Evolutionary conservation across 2,888 invertebrate genomes (phyloP).

Genomic region (Cantharis nigra): DNA sequence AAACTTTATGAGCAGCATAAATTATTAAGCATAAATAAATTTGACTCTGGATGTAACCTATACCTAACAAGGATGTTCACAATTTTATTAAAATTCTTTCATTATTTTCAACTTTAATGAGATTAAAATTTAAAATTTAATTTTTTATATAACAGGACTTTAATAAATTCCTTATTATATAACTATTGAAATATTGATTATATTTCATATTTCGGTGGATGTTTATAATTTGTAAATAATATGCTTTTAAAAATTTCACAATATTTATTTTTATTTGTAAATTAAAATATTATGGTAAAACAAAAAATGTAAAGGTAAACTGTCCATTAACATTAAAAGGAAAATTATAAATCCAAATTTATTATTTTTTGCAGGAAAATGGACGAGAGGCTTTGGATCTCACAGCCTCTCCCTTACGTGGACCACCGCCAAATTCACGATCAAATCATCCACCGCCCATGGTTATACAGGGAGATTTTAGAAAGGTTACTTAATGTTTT

Average conservation of each 20-base stretch:
- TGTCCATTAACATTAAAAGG: background rate
- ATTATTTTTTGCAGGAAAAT: constrained; percentile 69
- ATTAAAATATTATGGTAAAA: background rate
- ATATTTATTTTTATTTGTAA: background rate
- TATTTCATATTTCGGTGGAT: background rate
- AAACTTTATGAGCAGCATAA: background rate
- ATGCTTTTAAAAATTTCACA: background rate
- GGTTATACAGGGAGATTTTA: constrained; percentile 90
- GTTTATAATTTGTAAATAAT: background rate
- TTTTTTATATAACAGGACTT: background rate
- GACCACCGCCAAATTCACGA: constrained; percentile 66
- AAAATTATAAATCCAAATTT: background rate
- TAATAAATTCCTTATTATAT: background rate
- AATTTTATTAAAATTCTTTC: background rate
- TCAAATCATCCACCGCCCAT: constrained; percentile 74
- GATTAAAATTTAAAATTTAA: background rate
- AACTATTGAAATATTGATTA: background rate
- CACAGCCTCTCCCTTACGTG: constrained; percentile 86
- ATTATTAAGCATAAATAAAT: background rate
- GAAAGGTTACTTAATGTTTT: constrained; percentile 64
- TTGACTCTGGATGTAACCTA: background rate
- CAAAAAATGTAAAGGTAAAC: background rate
- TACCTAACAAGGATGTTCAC: background rate
- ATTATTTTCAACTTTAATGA: background rate
- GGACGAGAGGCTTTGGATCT: constrained; percentile 90